These are phyloP conservation scores for Rhagoletis pomonella DNA, from an alignment of 1,140 invertebrate species.

Conservation along the genomic window DNA sequence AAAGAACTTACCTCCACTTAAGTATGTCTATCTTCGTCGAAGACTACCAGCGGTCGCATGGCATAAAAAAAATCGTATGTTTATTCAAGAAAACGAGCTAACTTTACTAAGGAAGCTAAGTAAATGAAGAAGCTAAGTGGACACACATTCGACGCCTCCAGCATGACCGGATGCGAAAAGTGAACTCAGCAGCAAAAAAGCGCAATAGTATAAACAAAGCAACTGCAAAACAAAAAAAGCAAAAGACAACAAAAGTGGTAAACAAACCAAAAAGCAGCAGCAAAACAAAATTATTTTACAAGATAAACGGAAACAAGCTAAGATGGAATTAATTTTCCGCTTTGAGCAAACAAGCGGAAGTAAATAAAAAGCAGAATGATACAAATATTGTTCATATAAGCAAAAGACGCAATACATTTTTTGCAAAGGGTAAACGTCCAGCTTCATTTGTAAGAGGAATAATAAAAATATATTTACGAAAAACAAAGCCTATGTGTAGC, in stretches of 20 bases:
- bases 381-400: background rate
- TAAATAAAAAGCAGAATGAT: slow-evolving; percentile 67
- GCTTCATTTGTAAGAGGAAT: background rate
- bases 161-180: slow-evolving; percentile 27
- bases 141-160: slow-evolving; percentile 2
- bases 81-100: background rate
- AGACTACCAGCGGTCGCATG: too few species aligned
- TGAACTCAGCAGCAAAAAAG: background rate
- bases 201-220: background rate
- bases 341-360: slow-evolving; percentile 74
- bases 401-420: slow-evolving; percentile 6
- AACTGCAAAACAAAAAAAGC: background rate
- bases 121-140: background rate
- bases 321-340: slow-evolving; percentile 74
- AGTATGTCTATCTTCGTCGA: too few species aligned
- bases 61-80: background rate
- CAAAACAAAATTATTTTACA: slow-evolving; percentile 64
- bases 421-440: background rate
- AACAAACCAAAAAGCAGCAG: background rate
- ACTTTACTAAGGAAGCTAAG: background rate
- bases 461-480: background rate
- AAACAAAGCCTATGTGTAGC: background rate
- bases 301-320: slow-evolving; percentile 74
- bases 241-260: background rate
- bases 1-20: too few species aligned